Conservation (phyloP, 2,113 vertebrate species). For the Campylomormyrus tamandua region DNA sequence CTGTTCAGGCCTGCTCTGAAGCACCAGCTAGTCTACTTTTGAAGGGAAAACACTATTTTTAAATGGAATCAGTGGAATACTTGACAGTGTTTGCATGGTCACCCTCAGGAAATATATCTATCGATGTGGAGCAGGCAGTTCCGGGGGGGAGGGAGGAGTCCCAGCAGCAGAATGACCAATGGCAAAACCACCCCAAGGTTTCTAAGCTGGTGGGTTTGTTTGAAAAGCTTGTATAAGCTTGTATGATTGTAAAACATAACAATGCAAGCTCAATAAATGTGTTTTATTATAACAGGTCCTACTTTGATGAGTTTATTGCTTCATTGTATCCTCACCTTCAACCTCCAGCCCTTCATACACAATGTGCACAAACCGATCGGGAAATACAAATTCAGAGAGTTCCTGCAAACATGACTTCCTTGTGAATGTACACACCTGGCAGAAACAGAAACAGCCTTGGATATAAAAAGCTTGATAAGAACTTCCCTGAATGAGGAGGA, state of each 20-base stretch:
- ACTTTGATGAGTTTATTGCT: constrained; percentile 28
- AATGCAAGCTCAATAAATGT: constrained; percentile 31
- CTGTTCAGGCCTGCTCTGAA: not conserved
- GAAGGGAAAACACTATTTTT: constrained; percentile 35
- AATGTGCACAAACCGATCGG: not conserved
- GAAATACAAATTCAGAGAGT: not conserved
- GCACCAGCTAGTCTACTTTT: constrained; percentile 17
- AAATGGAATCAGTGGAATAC: constrained; percentile 41
- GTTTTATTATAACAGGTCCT: constrained; percentile 53
- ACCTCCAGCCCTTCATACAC: not conserved
- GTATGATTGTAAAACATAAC: too few relatives aligned
- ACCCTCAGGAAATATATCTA: constrained; percentile 52
- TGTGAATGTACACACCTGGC: not conserved
- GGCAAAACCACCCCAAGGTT: not conserved
- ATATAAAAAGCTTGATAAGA: not conserved
- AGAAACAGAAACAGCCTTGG: not conserved
- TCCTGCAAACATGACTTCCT: not conserved
- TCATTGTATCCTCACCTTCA: not conserved
- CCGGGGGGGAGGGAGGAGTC: not conserved
- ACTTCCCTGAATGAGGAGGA: not conserved
- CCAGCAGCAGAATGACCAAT: constrained; percentile 5
- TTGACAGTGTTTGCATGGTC: constrained; percentile 56
- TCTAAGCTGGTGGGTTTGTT: not conserved
- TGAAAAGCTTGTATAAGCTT: constrained; percentile 47
- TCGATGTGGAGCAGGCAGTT: constrained; percentile 32